Evolutionary conservation across 1,140 invertebrate species (phyloP).

Genomic region (Trigoniulus corallinus): DNA sequence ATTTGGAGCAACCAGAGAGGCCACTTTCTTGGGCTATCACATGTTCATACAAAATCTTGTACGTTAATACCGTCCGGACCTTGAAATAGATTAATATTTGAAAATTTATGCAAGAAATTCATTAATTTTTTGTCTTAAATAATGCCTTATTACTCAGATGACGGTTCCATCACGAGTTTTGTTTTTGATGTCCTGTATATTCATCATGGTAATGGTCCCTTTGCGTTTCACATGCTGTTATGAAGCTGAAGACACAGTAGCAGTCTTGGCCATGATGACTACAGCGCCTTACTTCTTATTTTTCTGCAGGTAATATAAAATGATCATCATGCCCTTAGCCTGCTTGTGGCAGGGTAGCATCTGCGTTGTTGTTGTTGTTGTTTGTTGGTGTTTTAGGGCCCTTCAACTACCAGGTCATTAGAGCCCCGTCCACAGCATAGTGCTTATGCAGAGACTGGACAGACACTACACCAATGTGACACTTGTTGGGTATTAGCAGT

Average conservation of each 20-base stretch:
- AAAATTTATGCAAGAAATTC: slow-evolving; percentile 3
- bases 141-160: slow-evolving; percentile 41
- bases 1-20: slow-evolving; percentile 58
- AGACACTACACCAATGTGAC: no score
- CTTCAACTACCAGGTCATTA: no score
- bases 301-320: slow-evolving; percentile 62
- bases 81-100: no score
- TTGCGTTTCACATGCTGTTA: slow-evolving; percentile 64
- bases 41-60: slow-evolving; percentile 87
- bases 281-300: slow-evolving; percentile 96
- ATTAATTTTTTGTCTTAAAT: slow-evolving; percentile 10
- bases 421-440: no score
- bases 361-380: no score
- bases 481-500: no score
- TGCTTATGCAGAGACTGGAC: no score
- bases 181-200: slow-evolving; percentile 79
- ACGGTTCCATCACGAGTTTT: slow-evolving; percentile 76
- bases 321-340: no score
- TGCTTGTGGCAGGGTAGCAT: no score
- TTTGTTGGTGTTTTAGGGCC: no score
- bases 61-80: slow-evolving; percentile 19
- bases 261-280: slow-evolving; percentile 84
- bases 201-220: slow-evolving; percentile 67
- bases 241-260: slow-evolving; percentile 73
- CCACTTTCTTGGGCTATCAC: slow-evolving; percentile 59